phyloP scores from a whole-genome alignment of 2,888 invertebrate species.

The Sepioteuthis lessoniana region DNA sequence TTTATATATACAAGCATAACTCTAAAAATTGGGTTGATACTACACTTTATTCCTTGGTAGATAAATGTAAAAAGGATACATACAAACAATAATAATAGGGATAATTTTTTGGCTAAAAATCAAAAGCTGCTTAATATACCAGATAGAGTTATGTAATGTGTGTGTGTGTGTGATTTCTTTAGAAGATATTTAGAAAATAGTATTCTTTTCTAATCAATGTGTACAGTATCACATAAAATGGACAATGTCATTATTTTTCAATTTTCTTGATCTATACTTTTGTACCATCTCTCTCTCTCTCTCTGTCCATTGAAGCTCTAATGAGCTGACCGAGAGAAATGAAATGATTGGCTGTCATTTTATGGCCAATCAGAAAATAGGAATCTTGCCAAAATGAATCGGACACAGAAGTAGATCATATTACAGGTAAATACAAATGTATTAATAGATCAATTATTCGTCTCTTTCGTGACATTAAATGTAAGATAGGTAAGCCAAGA shows the following conservation, averaged over 20 bases:
- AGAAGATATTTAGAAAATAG: not conserved
- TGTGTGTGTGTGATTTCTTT: not conserved
- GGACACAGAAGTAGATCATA: not conserved
- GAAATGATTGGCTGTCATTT: constrained; percentile 2
- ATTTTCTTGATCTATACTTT: not conserved
- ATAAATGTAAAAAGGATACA: no score
- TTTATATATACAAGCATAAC: not conserved
- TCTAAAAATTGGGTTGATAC: no score
- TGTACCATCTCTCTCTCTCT: not conserved
- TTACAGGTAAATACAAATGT: constrained; percentile 23
- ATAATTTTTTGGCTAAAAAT: not conserved
- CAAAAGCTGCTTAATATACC: not conserved
- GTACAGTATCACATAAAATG: not conserved
- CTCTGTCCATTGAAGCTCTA: not conserved
- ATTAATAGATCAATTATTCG: not conserved
- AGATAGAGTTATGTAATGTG: not conserved
- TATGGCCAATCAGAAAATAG: not conserved
- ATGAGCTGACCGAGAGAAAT: not conserved
- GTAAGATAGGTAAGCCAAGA: not conserved
- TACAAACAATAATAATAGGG: not conserved
- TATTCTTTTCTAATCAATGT: not conserved
- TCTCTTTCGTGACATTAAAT: not conserved
- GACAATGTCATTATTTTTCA: constrained; percentile 11
- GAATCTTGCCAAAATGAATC: not conserved
- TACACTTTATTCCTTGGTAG: no score